Evolutionary conservation across 1,140 invertebrate species (phyloP), one percentile per base, ranked within the genome.

Genomic region (Pogonomyrmex barbatus): DNA sequence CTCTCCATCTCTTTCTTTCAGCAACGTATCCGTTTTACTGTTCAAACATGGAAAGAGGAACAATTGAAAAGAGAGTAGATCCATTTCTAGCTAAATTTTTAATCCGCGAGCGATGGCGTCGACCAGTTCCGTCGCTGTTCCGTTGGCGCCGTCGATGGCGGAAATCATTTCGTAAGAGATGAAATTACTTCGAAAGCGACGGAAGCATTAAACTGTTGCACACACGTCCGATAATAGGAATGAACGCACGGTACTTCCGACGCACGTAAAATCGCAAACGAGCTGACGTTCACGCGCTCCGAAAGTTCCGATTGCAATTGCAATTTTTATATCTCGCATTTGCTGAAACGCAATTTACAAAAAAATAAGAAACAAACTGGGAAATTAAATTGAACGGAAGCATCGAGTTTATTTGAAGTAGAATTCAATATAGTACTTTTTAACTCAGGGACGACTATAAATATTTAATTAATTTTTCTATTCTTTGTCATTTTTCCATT

Each of bases 141-240:
- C 71, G 24, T n/a, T 78, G 56, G 54, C 65, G 42, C n/a, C 39
- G 42, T 39, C 60, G 17, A 30, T 67, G 30, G 3, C n/a, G 47
- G 6, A 68, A 54, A 54, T 81, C 36, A 36, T 79, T 67, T 67
- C 17, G n/a, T 67, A 52, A 71, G 50, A 17, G 24, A 77, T 45
- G 60, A 85, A 79, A 88, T 87, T 65, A 73, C 76, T 86, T 85
- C 14, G 30, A 91, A 91, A 91, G 82, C 86, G 91, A 91, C 88
- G 71, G 86, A 92, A 91, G 89, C 88, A 91, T 89, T 86, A 85
- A 70, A 52, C 68, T 39, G 36, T 88, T 87, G 70, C 30, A 56
- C 56, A 39, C 10, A 30, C 56, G 36, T 14, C 39, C 39, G 17
- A 85, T 88, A 85, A 88, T 79, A 88, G 30, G 78, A 45, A 62